phyloP scores from a whole-genome alignment of 2,888 invertebrate genomes.

The Salpingus planirostris region DNA sequence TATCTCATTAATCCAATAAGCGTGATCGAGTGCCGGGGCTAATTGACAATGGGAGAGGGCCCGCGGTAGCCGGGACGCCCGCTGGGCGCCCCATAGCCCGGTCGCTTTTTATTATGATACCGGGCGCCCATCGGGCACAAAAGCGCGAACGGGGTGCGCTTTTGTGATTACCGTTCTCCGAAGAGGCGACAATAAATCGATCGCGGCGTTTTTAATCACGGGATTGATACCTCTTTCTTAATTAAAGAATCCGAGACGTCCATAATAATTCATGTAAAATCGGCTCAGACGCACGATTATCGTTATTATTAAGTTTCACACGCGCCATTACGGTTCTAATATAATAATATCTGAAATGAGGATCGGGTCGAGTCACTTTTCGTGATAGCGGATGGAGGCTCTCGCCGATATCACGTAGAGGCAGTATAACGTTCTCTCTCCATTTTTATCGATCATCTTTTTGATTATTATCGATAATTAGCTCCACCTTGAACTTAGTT shows the following conservation, averaged over 20 bases:
- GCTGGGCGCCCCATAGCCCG: constrained; percentile 22
- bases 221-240: too few species aligned
- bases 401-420: constrained; percentile 6
- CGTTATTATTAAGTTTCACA: too few species aligned
- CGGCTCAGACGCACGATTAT: too few species aligned
- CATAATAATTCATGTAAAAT: too few species aligned
- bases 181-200: too few species aligned
- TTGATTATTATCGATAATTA: constrained; percentile 33
- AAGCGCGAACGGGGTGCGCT: too few species aligned
- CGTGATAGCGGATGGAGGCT: constrained; percentile 1
- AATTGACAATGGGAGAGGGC: constrained; percentile 35
- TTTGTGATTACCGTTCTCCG: too few species aligned
- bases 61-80: constrained; percentile 28
- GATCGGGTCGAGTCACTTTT: constrained; percentile 13
- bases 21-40: constrained; percentile 34
- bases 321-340: too few species aligned
- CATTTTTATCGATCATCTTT: constrained; percentile 29
- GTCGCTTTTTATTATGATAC: too few species aligned
- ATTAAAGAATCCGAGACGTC: too few species aligned
- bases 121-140: too few species aligned
- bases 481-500: constrained; percentile 27
- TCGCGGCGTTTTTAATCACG: too few species aligned
- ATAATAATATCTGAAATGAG: constrained; percentile 22
- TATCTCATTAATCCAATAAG: constrained; percentile 38
- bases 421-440: constrained; percentile 13